A percentile compares a stretch with the other conserved stretches of the same genome.
Evolutionary conservation across 2,888 invertebrate genomes (phyloP).

Genomic region (Opisthograptis luteolata): DNA sequence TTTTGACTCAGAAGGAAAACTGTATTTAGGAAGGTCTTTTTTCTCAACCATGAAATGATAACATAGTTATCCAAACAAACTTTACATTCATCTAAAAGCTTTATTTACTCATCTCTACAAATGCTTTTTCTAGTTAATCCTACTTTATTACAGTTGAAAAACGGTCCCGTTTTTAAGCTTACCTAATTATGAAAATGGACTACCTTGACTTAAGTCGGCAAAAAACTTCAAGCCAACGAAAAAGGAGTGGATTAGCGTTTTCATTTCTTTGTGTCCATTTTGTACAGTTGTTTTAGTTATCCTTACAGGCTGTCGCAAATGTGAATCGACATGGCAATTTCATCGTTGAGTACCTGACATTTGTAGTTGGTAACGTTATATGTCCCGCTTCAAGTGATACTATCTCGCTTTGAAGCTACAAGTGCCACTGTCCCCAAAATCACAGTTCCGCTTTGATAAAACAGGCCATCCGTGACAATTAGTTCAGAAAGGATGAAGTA

Average conservation of each 20-base stretch:
- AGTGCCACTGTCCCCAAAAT: no score
- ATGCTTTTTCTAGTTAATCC: constrained; percentile 10
- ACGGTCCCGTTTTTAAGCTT: constrained; percentile 18
- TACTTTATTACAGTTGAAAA: constrained; percentile 14
- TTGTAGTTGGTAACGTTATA: no score
- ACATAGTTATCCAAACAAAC: neutral
- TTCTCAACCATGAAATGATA: no score
- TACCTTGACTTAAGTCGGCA: constrained; percentile 21
- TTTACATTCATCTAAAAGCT: neutral
- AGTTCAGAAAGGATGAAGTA: no score
- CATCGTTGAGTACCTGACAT: no score
- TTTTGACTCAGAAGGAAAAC: no score
- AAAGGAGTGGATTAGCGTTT: constrained; percentile 20
- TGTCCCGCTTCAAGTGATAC: no score
- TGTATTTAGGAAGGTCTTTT: no score
- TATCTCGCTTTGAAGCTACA: no score
- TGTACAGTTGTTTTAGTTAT: constrained; percentile 1
- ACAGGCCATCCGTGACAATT: no score
- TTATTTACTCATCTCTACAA: neutral
- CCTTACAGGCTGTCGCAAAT: neutral
- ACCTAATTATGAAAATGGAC: constrained; percentile 28
- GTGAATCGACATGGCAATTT: no score
- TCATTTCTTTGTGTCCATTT: constrained; percentile 6
- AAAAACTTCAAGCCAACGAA: constrained; percentile 21
- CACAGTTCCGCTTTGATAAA: no score